Evolutionary conservation across 1,140 invertebrate genomes (phyloP).

Genomic region (Drosophila bocqueti): DNA sequence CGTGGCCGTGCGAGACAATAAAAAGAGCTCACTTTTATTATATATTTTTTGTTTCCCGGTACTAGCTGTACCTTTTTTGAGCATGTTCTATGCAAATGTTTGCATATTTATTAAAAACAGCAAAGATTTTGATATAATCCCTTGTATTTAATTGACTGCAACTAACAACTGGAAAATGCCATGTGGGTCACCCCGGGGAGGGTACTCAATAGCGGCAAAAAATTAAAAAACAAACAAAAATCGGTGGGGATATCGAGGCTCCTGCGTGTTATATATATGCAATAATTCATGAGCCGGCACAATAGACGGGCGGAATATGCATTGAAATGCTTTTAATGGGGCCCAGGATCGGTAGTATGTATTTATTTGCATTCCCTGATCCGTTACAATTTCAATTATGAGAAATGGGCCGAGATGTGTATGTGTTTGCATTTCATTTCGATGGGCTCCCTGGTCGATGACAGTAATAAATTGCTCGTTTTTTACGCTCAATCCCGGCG

Average conservation of each 20-base stretch:
- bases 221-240: constrained; percentile 4
- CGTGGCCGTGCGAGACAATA: constrained; percentile 46
- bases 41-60: constrained; percentile 19
- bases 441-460: constrained; percentile 34
- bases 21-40: constrained; percentile 13
- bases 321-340: constrained; percentile 53
- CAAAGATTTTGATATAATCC: constrained; percentile 76
- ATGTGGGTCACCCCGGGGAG: constrained; percentile 53
- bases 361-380: constrained; percentile 58
- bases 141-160: constrained; percentile 77
- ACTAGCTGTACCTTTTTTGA: constrained; percentile 23
- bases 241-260: constrained; percentile 2
- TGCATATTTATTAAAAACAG: constrained; percentile 75
- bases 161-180: constrained; percentile 59
- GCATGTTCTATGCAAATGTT: constrained; percentile 67
- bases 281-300: constrained; percentile 27
- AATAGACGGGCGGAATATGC: constrained; percentile 31
- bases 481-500: constrained; percentile 22
- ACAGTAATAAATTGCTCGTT: constrained; percentile 41
- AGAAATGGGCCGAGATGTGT: constrained; percentile 46
- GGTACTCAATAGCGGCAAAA: constrained; percentile 14
- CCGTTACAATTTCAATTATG: constrained; percentile 62
- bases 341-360: constrained; percentile 22
- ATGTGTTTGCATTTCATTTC: constrained; percentile 60
- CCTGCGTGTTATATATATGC: constrained; percentile 5